These are phyloP conservation scores for Adelphocoris suturalis DNA, from an alignment of 2,888 invertebrate genomes.

Conservation along the genomic window DNA sequence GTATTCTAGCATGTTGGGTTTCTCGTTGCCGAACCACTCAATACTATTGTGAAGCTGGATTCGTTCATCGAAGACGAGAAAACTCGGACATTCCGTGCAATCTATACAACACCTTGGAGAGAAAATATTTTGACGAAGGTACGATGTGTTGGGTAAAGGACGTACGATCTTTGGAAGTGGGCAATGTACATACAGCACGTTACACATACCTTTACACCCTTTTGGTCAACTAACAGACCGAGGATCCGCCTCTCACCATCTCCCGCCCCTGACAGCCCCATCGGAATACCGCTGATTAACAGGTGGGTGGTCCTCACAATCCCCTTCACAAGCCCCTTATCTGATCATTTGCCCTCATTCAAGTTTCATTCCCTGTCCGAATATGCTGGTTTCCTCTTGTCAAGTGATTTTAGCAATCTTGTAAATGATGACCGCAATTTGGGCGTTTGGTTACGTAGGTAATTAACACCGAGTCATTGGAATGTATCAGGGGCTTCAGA, in stretches of 20 bases:
- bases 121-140: not conserved
- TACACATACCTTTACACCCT: not conserved
- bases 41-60: too few species aligned
- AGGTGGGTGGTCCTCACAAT: not conserved
- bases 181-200: too few species aligned
- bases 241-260: not conserved
- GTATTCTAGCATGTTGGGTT: too few species aligned
- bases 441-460: too few species aligned
- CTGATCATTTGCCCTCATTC: not conserved
- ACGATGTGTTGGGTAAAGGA: not conserved
- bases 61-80: too few species aligned
- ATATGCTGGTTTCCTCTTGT: not conserved
- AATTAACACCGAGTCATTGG: too few species aligned
- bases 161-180: not conserved
- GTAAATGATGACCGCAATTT: too few species aligned
- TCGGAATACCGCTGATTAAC: constrained; percentile 8
- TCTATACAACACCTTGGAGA: not conserved
- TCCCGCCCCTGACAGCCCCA: not conserved
- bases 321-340: not conserved
- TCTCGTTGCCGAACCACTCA: too few species aligned
- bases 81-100: not conserved
- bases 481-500: too few species aligned
- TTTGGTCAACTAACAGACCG: not conserved
- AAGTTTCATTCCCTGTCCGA: not conserved
- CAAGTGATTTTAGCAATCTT: not conserved